Percentiles rank a stretch among this genome's conserved stretches.
These are phyloP conservation scores for Spinus pinus DNA, from an alignment of 2,797 vertebrate genomes.

Conservation along the genomic window DNA sequence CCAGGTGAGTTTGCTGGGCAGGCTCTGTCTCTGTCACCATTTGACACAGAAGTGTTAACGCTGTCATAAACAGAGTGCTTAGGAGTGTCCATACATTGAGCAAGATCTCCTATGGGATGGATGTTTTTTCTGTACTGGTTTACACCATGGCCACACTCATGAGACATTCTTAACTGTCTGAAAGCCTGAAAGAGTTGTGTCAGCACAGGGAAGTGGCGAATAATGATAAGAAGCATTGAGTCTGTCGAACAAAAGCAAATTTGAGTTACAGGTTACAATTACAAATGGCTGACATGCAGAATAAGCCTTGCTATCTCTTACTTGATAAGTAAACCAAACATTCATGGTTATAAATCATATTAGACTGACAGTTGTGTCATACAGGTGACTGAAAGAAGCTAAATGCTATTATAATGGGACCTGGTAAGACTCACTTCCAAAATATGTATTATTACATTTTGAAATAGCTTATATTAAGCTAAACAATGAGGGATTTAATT, in stretches of 20 bases:
- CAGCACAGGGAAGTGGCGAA: neutral
- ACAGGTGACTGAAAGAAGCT: neutral
- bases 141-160: neutral
- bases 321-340: neutral
- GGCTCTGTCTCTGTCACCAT: neutral
- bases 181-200: neutral
- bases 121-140: neutral
- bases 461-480: slow-evolving; percentile 42
- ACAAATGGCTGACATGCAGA: neutral
- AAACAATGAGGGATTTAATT: slow-evolving; percentile 57
- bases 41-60: neutral
- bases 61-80: neutral
- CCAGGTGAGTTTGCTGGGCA: rapidly evolving
- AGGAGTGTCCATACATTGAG: neutral
- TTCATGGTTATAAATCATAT: neutral
- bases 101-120: neutral
- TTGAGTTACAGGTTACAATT: neutral
- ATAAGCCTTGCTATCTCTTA: neutral
- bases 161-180: neutral
- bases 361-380: neutral
- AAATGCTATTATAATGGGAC: slow-evolving; percentile 9
- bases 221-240: neutral
- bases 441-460: slow-evolving; percentile 30
- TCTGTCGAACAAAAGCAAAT: neutral
- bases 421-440: neutral